Evolutionary conservation across 2,113 vertebrate genomes (phyloP).

Genomic region (Polyodon spathula): DNA sequence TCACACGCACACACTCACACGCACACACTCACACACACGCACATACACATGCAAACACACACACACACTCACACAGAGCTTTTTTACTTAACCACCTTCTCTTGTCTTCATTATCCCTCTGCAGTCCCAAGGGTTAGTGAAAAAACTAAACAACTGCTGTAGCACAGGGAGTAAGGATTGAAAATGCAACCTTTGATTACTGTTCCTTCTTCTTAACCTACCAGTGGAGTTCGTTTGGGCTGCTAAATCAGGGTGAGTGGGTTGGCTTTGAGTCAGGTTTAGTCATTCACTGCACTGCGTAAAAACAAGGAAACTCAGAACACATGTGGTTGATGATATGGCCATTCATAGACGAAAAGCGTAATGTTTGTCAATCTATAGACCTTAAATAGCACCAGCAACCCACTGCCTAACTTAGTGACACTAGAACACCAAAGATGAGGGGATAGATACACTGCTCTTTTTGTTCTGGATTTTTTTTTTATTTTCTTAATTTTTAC

Average conservation of each 20-base stretch:
- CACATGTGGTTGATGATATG: slow-evolving; percentile 32
- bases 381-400: slow-evolving; percentile 37
- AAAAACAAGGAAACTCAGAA: slow-evolving; percentile 42
- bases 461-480: slow-evolving; percentile 27
- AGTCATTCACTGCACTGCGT: slow-evolving; percentile 58
- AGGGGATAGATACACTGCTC: slow-evolving; percentile 48
- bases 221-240: slow-evolving; percentile 60
- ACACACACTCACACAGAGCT: too few species aligned
- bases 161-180: slow-evolving; percentile 69
- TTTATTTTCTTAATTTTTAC: slow-evolving; percentile 46
- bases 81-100: slow-evolving; percentile 55
- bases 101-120: slow-evolving; percentile 65
- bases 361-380: slow-evolving; percentile 32
- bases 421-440: slow-evolving; percentile 78
- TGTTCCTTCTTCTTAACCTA: slow-evolving; percentile 61
- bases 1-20: slow-evolving; percentile 18
- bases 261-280: slow-evolving; percentile 51
- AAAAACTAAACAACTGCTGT: slow-evolving; percentile 68
- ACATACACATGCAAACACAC: too few species aligned
- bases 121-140: slow-evolving; percentile 70
- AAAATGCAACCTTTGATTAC: slow-evolving; percentile 63
- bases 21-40: too few species aligned
- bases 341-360: slow-evolving; percentile 53
- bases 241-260: slow-evolving; percentile 56
- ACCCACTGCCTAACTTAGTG: slow-evolving; percentile 47